phyloP scores from a whole-genome alignment of 1,140 invertebrate genomes.

The Gryllus bimaculatus region DNA sequence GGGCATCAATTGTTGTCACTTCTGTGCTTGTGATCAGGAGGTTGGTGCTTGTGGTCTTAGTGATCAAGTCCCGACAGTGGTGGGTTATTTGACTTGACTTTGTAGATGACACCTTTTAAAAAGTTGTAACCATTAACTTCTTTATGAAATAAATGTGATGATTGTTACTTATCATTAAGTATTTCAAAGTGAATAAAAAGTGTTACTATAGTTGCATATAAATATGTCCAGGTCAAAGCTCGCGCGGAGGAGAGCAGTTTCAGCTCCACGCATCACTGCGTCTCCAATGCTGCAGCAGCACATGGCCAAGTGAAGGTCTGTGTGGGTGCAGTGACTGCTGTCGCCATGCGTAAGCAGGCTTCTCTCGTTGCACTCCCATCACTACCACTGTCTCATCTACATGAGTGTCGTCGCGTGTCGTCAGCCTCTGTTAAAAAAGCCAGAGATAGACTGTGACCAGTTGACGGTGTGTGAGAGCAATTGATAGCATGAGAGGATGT shows the following conservation, averaged over 20 bases:
- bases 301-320: constrained; percentile 14
- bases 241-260: constrained; percentile 16
- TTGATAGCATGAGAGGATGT: background rate
- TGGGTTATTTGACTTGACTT: too few relatives aligned
- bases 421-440: background rate
- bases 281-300: background rate
- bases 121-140: too few relatives aligned
- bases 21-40: too few relatives aligned
- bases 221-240: constrained; percentile 18
- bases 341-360: background rate
- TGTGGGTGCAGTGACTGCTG: background rate
- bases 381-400: constrained; percentile 4
- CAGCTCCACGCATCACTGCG: constrained; percentile 1
- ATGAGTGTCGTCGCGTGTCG: background rate
- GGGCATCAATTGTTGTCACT: too few relatives aligned
- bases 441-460: background rate
- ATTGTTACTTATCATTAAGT: too few relatives aligned
- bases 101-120: too few relatives aligned
- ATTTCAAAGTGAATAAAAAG: too few relatives aligned
- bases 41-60: too few relatives aligned
- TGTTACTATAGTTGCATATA: too few relatives aligned
- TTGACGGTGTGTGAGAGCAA: background rate
- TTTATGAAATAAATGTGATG: too few relatives aligned
- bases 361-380: constrained; percentile 8
- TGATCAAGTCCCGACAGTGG: too few relatives aligned